Evolutionary conservation across 64 coral and sea anemone species (phyloP).

Genomic region (Trachythela sp.): DNA sequence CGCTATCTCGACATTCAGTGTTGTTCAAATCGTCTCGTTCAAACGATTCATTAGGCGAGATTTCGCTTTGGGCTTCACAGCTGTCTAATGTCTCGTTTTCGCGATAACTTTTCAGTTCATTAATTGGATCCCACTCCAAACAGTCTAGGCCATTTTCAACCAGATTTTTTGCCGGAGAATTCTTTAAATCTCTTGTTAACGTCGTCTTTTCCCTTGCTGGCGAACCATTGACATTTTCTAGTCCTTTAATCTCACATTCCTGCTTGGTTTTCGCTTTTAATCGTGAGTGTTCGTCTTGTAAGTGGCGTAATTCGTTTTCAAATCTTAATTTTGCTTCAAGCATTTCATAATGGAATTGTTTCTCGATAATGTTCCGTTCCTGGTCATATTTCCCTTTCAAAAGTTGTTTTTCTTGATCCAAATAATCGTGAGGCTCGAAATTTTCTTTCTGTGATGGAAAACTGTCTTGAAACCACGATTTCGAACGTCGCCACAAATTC

Average conservation of each 20-base stretch:
- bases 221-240: neutral
- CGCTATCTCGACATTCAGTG: neutral
- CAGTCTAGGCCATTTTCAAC: neutral
- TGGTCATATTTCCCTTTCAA: neutral
- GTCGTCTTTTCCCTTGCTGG: neutral
- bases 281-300: constrained; percentile 6
- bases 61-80: neutral
- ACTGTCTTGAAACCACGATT: neutral
- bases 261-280: neutral
- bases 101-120: neutral
- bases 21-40: neutral
- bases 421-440: neutral
- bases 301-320: neutral
- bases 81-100: neutral
- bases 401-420: neutral
- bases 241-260: neutral
- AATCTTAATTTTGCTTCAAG: neutral
- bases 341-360: neutral
- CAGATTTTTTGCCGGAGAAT: neutral
- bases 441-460: neutral
- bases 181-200: neutral
- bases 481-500: constrained; percentile 20
- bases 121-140: neutral
- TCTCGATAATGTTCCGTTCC: neutral
- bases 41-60: neutral